Base-by-base conservation (phyloP, 2,113 vertebrate genomes). In the Catharus minimus region DNA sequence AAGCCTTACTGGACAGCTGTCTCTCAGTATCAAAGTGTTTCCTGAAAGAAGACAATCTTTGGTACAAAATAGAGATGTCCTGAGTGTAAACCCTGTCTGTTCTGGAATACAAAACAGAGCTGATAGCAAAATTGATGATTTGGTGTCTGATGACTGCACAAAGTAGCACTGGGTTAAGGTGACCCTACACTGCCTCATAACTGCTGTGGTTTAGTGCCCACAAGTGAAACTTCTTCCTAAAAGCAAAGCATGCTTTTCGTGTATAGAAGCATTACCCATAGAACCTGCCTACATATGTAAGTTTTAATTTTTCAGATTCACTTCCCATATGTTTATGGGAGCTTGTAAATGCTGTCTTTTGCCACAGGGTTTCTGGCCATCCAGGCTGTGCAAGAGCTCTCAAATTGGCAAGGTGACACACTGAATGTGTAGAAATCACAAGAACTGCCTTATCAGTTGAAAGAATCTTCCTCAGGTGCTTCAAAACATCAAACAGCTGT, bases 391-490 rank as follows among this genome's bases (percentile, higher is more conserved):
- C n/a, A 36, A 36, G 33, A 66, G 15, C 13, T 66, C 43, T 89
- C 0, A 0, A 32, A 24, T 5, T n/a, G 44, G 12, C 27, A 56
- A 79, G 27, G 23, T 4, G 16, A 50, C n/a, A 43, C 7, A 15
- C 4, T 39, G 17, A 75, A 32, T 43, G 10, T 5, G 7, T 21
- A 57, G 72, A 82, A 79, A 36, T 62, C 41, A 41, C 19, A 72
- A 66, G 32, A 62, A 36, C 22, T 79, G 6, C 9, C 38, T 44
- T 72, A 18, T 67, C 22, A 27, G 33, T 27, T 49, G 33, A 58
- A 80, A 76, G 11, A 67, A 58, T 50, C 28, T 77, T 80, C 55
- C n/a, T 68, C 30, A 24, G 13, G 13, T 64, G 9, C 64, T 73
- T 83, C 39, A 68, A 76, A 86, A 73, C 14, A 41, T 7, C 27